phyloP scores from a whole-genome alignment of 2,797 vertebrate genomes.

The Glossophaga mutica region DNA sequence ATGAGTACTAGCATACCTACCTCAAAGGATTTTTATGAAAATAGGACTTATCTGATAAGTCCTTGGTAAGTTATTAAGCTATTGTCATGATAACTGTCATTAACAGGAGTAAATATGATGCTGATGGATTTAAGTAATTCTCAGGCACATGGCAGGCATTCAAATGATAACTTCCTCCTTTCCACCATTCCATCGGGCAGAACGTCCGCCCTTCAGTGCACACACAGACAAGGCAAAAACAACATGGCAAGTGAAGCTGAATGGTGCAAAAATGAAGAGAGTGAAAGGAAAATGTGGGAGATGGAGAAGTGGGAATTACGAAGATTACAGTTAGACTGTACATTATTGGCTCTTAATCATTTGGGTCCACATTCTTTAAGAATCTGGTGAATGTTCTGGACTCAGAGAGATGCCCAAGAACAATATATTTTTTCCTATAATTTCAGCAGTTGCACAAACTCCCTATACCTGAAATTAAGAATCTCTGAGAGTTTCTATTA shows the following conservation, averaged over 20 bases:
- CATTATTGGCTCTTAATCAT: background rate
- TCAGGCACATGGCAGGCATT: background rate
- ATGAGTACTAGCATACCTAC: background rate
- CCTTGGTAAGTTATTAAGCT: background rate
- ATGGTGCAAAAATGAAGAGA: background rate
- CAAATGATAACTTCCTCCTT: background rate
- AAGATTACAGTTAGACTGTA: background rate
- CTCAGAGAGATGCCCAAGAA: background rate
- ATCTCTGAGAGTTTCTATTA: background rate
- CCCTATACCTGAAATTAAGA: background rate
- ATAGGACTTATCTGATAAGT: background rate
- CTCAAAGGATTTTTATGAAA: background rate
- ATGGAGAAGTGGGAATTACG: background rate
- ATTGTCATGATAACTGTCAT: background rate
- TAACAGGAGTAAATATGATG: background rate
- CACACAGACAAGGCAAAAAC: background rate
- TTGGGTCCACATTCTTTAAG: background rate
- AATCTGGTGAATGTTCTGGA: background rate
- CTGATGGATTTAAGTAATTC: background rate
- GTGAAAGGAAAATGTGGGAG: background rate
- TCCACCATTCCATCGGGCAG: background rate
- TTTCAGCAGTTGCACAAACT: background rate
- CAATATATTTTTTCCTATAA: background rate
- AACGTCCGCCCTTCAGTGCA: background rate
- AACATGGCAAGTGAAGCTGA: background rate